These are phyloP conservation scores for Drosophila bunnanda DNA, from an alignment of 2,888 invertebrate genomes.

Conservation along the genomic window DNA sequence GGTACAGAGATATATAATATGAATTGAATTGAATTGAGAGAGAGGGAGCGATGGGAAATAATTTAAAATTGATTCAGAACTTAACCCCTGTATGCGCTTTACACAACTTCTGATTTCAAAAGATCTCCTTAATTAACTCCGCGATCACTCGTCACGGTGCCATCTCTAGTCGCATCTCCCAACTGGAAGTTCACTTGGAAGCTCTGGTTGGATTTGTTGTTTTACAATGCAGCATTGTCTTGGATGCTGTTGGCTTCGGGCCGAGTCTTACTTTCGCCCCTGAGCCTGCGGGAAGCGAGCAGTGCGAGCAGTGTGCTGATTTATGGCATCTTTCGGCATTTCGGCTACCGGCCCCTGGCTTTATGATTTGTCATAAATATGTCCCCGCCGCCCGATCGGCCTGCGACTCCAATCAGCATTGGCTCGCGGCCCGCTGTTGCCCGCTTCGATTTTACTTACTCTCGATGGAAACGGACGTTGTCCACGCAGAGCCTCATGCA, in stretches of 20 bases:
- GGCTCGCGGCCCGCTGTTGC: slow-evolving; percentile 1
- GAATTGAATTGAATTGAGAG: not conserved
- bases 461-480: slow-evolving; percentile 91
- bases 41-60: not conserved
- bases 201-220: slow-evolving; percentile 39
- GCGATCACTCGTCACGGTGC: slow-evolving; percentile 23
- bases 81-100: too few relatives aligned
- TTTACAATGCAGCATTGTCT: slow-evolving; percentile 72
- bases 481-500: slow-evolving; percentile 90
- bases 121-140: slow-evolving; percentile 23
- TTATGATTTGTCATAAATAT: slow-evolving; percentile 80
- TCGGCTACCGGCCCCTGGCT: slow-evolving; percentile 49
- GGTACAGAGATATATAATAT: not conserved
- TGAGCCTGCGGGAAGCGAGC: slow-evolving; percentile 37
- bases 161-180: slow-evolving; percentile 24
- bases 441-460: slow-evolving; percentile 85
- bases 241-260: slow-evolving; percentile 38
- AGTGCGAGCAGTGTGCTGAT: slow-evolving; percentile 81
- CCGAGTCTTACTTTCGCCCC: slow-evolving; percentile 22
- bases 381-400: slow-evolving; percentile 48
- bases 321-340: slow-evolving; percentile 72
- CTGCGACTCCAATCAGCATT: slow-evolving; percentile 21
- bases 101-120: not conserved
- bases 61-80: not conserved
- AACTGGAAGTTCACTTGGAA: slow-evolving; percentile 30